phyloP scores from a whole-genome alignment of 2,888 invertebrate species.

The Tetrapedia diversipes region DNA sequence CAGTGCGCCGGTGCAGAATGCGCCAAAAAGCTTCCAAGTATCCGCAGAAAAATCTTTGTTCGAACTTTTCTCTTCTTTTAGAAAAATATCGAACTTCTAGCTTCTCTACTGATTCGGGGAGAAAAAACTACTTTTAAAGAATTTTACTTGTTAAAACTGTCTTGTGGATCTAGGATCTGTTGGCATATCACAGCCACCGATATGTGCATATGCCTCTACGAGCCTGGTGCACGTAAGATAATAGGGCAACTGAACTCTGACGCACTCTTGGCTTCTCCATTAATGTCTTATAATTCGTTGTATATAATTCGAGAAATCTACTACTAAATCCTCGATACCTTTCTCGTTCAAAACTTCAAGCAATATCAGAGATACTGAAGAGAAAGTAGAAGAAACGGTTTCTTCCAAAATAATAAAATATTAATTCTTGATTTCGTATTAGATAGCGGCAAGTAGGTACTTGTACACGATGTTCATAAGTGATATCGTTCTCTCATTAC shows the following conservation, averaged over 20 bases:
- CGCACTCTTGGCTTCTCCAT: conserved; percentile 34
- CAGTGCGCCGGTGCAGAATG: conserved; percentile 35
- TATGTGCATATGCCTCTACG: conserved; percentile 52
- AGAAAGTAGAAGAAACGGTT: neutral
- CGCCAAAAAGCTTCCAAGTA: conserved; percentile 13
- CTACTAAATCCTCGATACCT: neutral
- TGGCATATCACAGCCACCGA: conserved; percentile 50
- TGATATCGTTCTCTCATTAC: neutral
- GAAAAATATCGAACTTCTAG: conserved; percentile 43
- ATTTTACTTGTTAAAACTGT: conserved; percentile 14
- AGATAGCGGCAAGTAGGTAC: neutral
- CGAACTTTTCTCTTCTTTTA: conserved; percentile 12
- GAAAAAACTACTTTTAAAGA: conserved; percentile 4
- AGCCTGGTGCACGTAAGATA: conserved; percentile 33
- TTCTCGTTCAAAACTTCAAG: neutral
- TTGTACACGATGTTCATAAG: neutral
- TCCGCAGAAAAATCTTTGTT: neutral
- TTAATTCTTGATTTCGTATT: conserved; percentile 17
- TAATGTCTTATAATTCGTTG: conserved; percentile 46
- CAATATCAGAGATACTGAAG: neutral
- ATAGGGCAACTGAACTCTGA: conserved; percentile 41
- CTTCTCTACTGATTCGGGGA: conserved; percentile 5
- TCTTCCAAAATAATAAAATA: conserved; percentile 15
- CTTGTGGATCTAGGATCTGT: conserved; percentile 33
- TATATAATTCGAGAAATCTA: conserved; percentile 1